Evolutionary conservation across 2,797 vertebrate species (phyloP), one percentile per base, ranked within the genome.

Genomic region (Spondyliosoma cantharus): DNA sequence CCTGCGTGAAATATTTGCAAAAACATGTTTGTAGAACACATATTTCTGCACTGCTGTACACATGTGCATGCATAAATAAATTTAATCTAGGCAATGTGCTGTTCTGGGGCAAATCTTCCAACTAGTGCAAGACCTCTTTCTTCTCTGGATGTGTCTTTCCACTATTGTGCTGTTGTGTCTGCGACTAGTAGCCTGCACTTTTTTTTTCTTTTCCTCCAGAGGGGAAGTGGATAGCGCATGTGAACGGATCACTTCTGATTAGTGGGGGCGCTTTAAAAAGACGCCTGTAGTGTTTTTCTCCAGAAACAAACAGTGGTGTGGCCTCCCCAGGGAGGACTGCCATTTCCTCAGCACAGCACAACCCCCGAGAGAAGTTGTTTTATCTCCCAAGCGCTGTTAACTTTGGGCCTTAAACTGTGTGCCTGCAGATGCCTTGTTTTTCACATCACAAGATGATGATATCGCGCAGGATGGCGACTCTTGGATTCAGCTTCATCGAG

Each of bases 241-340:
- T 88, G 91, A 92, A 75, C 84, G 49, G 89, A 93, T 94, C 91
- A 90, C 87, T 90, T 94, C 91, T 93, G 90, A 94, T 93, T 92
- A 90, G 87, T 70, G 85, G 77, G 71, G 84, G 17, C 63, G 81
- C 89, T 90, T 86, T 89, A 86, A 87, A 90, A 90, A 88, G 86
- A 85, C 45, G 90, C 92, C 89, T 71, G 73, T 87, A 83, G 93
- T 90, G 81, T 80, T 87, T 82, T 87, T 87, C 85, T 85, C 80
- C 86, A 90, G 89, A 94, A 93, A 94, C 91, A 93, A 92, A 92
- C 89, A 88, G 87, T 90, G 82, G 87, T 82, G 87, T 84, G 85
- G 89, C 78, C 80, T 94, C 93, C 90, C 86, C 80, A 46, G 91
- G 90, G 91, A 89, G 79, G 63, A 76, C 80, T 80, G 86, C 66